These are phyloP conservation scores for Labia minor DNA, from an alignment of 2,888 invertebrate species.

Conservation along the genomic window DNA sequence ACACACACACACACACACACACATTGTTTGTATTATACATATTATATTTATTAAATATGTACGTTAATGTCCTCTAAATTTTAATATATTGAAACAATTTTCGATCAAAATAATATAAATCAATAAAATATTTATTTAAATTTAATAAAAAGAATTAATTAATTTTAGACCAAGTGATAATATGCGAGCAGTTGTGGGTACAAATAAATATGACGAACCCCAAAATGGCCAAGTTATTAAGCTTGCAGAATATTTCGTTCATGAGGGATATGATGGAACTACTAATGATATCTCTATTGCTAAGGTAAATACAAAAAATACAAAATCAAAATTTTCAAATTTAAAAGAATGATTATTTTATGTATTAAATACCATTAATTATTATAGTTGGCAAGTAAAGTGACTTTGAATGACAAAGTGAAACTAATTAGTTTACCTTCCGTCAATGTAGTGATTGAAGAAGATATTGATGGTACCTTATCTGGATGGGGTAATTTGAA, in stretches of 20 bases:
- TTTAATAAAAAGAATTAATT: too few relatives aligned
- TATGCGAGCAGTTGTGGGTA: neutral
- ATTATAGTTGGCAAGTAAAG: neutral
- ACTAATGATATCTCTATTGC: neutral
- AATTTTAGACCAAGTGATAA: neutral
- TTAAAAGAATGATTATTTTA: neutral
- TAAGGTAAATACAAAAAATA: neutral
- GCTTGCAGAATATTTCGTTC: neutral
- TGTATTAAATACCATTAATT: neutral
- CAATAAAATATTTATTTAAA: too few relatives aligned
- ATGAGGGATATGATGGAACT: neutral
- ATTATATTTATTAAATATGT: too few relatives aligned
- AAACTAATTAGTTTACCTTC: neutral
- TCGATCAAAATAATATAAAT: too few relatives aligned
- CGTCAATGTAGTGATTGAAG: neutral
- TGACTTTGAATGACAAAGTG: neutral
- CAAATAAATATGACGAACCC: neutral
- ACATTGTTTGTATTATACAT: too few relatives aligned
- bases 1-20: too few relatives aligned
- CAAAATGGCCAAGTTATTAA: neutral
- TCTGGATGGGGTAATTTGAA: neutral
- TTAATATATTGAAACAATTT: too few relatives aligned
- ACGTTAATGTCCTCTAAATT: too few relatives aligned
- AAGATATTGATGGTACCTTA: neutral
- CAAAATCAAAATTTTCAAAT: neutral